Evolutionary conservation across 2,888 invertebrate genomes (phyloP).

Genomic region (Coenonympha arcania): DNA sequence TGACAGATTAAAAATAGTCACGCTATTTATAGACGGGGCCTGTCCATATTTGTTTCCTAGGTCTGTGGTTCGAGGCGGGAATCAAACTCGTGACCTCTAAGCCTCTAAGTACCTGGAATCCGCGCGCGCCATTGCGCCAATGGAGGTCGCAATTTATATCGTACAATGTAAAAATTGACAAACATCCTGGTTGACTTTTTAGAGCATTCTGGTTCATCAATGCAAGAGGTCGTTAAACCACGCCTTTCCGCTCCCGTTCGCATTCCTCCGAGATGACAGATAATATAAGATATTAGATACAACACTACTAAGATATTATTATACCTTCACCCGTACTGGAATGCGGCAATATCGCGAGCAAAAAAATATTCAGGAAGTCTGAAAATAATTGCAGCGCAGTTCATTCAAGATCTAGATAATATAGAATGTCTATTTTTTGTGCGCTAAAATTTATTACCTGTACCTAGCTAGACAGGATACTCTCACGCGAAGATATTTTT

Average conservation of each 20-base stretch:
- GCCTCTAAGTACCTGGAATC: no score
- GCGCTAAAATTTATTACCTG: neutral
- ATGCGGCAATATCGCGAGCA: constrained; percentile 7
- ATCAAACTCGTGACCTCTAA: no score
- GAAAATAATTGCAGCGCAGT: constrained; percentile 14
- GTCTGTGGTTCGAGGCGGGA: no score
- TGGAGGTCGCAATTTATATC: no score
- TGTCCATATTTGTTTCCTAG: no score
- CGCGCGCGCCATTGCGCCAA: no score
- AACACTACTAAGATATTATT: neutral
- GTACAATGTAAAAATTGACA: no score
- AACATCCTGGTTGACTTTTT: no score
- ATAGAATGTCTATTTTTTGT: neutral
- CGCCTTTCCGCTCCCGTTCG: constrained; percentile 9
- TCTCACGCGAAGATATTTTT: constrained; percentile 1
- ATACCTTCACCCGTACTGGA: neutral
- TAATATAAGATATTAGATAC: constrained; percentile 14
- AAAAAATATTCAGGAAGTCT: constrained; percentile 15
- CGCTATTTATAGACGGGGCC: no score
- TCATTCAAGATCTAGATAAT: constrained; percentile 2
- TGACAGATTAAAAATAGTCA: no score
- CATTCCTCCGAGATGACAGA: constrained; percentile 10
- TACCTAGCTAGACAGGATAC: no score
- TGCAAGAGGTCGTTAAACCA: neutral
- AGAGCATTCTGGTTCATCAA: neutral